Conservation (phyloP, 1,140 invertebrate species). For the Euura lappo region DNA sequence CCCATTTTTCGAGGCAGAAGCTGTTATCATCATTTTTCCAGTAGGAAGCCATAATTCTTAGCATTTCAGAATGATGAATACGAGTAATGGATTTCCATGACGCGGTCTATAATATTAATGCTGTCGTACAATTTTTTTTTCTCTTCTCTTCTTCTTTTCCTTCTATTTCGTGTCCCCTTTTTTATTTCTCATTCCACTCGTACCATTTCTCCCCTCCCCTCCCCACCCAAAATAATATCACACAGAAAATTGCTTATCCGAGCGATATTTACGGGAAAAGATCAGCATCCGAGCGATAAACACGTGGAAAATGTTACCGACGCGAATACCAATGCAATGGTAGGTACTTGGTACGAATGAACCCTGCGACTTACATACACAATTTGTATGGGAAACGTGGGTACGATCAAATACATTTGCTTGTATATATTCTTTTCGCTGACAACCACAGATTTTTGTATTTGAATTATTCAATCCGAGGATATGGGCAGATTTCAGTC, state of each 20-base stretch:
- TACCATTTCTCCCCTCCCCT: no score
- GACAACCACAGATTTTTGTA: no score
- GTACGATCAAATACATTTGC: no score
- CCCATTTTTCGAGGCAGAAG: neutral
- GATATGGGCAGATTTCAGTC: no score
- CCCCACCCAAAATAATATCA: neutral
- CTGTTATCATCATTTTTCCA: neutral
- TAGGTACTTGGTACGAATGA: no score
- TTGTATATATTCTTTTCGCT: no score
- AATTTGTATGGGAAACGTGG: no score
- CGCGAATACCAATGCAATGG: neutral
- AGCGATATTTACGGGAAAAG: neutral
- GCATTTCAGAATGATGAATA: neutral
- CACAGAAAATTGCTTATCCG: neutral
- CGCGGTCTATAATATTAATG: neutral
- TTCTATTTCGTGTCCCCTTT: neutral
- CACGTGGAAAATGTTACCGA: neutral
- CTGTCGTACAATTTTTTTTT: neutral
- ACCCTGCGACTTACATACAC: no score
- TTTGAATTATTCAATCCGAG: no score
- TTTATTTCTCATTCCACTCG: no score
- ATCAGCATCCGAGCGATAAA: neutral
- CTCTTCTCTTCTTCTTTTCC: neutral
- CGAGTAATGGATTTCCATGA: neutral
- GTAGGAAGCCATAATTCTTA: slow-evolving; percentile 1